Conservation (phyloP, 2,888 invertebrate genomes). For the Melieria crassipennis region DNA sequence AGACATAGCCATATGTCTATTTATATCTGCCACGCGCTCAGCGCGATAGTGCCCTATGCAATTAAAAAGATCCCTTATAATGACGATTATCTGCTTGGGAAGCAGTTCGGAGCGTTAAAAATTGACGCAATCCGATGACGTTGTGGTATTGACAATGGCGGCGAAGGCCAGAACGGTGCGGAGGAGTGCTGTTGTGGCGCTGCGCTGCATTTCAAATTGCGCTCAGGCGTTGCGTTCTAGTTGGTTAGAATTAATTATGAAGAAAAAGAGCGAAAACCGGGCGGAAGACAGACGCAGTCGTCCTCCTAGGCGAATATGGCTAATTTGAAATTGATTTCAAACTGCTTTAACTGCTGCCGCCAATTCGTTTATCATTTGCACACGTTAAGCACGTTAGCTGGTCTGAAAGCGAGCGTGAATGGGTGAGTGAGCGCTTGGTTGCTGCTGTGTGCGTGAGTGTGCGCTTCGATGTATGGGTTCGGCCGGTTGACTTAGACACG, state of each 20-base stretch:
- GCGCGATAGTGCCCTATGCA: not conserved
- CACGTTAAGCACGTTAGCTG: not conserved
- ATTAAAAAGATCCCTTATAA: slow-evolving; percentile 18
- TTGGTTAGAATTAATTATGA: slow-evolving; percentile 61
- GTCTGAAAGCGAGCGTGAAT: slow-evolving; percentile 13
- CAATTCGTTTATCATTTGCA: slow-evolving; percentile 49
- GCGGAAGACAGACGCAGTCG: slow-evolving; percentile 30
- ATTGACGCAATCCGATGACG: not conserved
- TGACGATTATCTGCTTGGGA: slow-evolving; percentile 34
- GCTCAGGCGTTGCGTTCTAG: slow-evolving; percentile 56
- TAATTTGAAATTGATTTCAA: slow-evolving; percentile 49
- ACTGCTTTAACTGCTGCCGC: slow-evolving; percentile 51
- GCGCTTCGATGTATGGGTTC: slow-evolving; percentile 25
- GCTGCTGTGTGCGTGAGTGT: slow-evolving; percentile 14
- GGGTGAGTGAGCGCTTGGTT: not conserved
- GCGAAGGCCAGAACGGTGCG: too few relatives aligned
- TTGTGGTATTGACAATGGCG: too few relatives aligned
- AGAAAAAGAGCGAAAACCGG: slow-evolving; percentile 35
- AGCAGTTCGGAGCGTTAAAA: slow-evolving; percentile 35
- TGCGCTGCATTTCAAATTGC: slow-evolving; percentile 53
- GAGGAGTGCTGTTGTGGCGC: slow-evolving; percentile 21
- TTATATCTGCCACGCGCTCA: too few relatives aligned
- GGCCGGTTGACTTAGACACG: slow-evolving; percentile 47
- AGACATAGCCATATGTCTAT: too few relatives aligned
- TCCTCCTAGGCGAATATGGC: slow-evolving; percentile 52